Conservation (phyloP, 2,797 vertebrate genomes). For the Sus cebifrons region DNA sequence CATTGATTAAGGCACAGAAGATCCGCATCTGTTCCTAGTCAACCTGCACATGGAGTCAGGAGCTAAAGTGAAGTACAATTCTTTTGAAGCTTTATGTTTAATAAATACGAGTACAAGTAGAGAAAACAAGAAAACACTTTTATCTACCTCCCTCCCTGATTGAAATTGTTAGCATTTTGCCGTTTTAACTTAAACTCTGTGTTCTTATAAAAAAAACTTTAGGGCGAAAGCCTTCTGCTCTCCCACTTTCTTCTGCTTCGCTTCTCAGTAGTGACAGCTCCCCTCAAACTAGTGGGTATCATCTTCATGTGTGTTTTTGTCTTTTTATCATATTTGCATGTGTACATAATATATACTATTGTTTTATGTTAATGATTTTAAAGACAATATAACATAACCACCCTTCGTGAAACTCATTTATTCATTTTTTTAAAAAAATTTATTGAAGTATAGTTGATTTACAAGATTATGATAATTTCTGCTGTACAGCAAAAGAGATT, state of each 20-base stretch:
- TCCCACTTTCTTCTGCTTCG: not conserved
- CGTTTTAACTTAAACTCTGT: constrained; percentile 54
- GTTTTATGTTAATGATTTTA: constrained; percentile 10
- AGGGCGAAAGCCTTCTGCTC: not conserved
- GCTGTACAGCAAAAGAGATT: no score
- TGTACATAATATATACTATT: not conserved
- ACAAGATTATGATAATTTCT: no score
- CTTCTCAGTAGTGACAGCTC: not conserved
- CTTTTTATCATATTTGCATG: not conserved
- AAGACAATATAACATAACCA: not conserved
- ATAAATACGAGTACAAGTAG: not conserved
- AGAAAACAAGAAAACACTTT: not conserved
- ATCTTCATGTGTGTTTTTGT: not conserved
- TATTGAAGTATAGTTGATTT: no score
- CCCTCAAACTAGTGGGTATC: not conserved
- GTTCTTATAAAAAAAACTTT: not conserved
- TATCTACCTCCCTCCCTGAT: not conserved
- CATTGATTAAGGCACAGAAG: not conserved
- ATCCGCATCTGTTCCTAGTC: not conserved
- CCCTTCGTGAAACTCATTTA: not conserved
- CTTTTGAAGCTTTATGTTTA: constrained; percentile 33
- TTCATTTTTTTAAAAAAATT: no score
- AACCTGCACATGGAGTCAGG: not conserved
- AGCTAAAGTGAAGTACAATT: not conserved
- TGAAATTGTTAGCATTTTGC: constrained; percentile 1